Evolutionary conservation across 2,888 invertebrate genomes (phyloP), one percentile per base, ranked within the genome.

Genomic region (Aspidiotus rigidus): DNA sequence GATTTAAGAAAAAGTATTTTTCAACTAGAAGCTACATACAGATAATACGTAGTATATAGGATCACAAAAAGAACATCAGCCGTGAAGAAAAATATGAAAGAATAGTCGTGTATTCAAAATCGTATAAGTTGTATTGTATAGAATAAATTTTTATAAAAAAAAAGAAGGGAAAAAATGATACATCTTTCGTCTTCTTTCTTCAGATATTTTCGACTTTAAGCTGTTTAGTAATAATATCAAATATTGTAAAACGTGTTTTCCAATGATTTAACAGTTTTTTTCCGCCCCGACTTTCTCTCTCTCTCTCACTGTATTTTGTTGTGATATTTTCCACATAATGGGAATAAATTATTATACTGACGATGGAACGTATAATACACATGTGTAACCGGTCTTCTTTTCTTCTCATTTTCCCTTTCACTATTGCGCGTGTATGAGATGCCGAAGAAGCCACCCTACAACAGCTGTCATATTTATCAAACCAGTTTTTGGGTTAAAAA

Each of bases 381-480:
- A 66, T 44, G 41, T 66, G 66, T 66, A 66, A 66, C 66, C 66
- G 66, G 66, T 66, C 66, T 44, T 59, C 59, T 66, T 66, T 49
- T 49, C 55, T 39, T 44, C 17, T 55, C 28, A 5, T 1, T 28
- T 64, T 64, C 40, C 41, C 55, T 64, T 55, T 44, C 17, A 16
- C 55, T 16, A 64, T 28, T 3, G 1, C 5, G 28, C 28, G 28
- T n/a, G n/a, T 28, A 28, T 5, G 28, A 28, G 28, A 28, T 28
- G 28, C 5, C 28, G 28, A 28, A 28, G 28, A 6, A 17, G 59
- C 66, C 17, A 59, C 66, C 66, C 66, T 44, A 66, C 57, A 59
- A 59, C 66, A 66, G 66, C 66, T 66, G 66, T 66, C 66, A 66
- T 66, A 66, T 66, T 66, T 66, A 66, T 66, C 66, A 66, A 66